phyloP scores from a whole-genome alignment of 2,888 invertebrate species.

The Galerucella calmariensis region DNA sequence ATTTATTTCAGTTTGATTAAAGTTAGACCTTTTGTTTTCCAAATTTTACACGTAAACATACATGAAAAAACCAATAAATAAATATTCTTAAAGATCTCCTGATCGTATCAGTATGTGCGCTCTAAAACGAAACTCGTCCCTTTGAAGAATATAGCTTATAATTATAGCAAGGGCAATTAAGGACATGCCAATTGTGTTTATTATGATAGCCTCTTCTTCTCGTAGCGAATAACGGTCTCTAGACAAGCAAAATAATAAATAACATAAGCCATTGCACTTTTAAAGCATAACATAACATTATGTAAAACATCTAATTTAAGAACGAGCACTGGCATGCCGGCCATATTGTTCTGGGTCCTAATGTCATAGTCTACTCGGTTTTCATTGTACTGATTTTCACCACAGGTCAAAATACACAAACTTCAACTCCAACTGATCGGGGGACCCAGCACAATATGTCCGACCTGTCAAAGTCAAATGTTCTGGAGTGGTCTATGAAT shows the following conservation, averaged over 20 bases:
- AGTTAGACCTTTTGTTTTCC: slow-evolving; percentile 9
- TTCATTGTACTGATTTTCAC: too few relatives aligned
- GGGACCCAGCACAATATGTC: too few relatives aligned
- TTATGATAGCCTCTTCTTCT: slow-evolving; percentile 74
- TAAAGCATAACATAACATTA: slow-evolving; percentile 29
- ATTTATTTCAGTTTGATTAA: neutral
- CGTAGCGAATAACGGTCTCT: slow-evolving; percentile 67
- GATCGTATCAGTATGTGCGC: slow-evolving; percentile 69
- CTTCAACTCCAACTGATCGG: too few relatives aligned
- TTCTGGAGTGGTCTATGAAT: too few relatives aligned
- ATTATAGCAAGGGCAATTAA: slow-evolving; percentile 74
- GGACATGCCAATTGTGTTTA: slow-evolving; percentile 76
- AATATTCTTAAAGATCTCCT: slow-evolving; percentile 61
- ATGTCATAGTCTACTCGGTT: too few relatives aligned
- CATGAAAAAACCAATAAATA: slow-evolving; percentile 1
- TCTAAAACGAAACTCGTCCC: slow-evolving; percentile 69
- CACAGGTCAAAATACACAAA: too few relatives aligned
- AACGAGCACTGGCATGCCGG: too few relatives aligned
- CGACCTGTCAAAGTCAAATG: too few relatives aligned
- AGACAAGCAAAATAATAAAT: slow-evolving; percentile 52
- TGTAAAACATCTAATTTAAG: neutral
- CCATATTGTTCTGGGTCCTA: too few relatives aligned
- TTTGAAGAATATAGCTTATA: slow-evolving; percentile 73
- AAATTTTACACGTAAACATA: slow-evolving; percentile 3
- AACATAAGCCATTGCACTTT: slow-evolving; percentile 31